Evolutionary conservation across 2,113 vertebrate species (phyloP), one percentile per base, ranked within the genome.

Genomic region (Sander vitreus): DNA sequence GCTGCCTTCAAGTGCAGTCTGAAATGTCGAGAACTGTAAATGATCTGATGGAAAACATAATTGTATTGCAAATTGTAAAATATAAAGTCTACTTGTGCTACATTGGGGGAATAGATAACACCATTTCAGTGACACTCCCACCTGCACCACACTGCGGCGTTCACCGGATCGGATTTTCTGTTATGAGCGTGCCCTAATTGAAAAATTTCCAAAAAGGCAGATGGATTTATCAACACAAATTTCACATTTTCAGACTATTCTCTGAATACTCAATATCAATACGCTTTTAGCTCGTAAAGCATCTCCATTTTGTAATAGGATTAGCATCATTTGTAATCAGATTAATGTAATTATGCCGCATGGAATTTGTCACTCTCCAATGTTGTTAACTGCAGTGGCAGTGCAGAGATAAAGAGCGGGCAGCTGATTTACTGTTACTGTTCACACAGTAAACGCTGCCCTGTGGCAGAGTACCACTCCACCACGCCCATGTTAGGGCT

Each of bases 281-380:
- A 10, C 12, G 23, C 30, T 23, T 39, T 27, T 14, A 48, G 63
- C 47, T 51, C 16, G 43, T 16, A 50, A 68, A 89, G 66, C 16
- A 27, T 39, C 83, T 59, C 50, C 47, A 39, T 76, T 83, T 70
- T 75, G 63, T 81, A 76, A 87, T 23, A 47, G 80, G 84, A 89
- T 91, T 91, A 85, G 71, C 75, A 84, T 81, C 21, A 90, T 82
- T 84, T 84, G 27, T 23, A 84, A 90, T 89, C 81, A 92, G 73
- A 85, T 75, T 83, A 68, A 88, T 88, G 80, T 84, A 83, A 89
- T 91, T 82, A 89, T 69, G 63, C 63, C 57, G 25, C 75, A 74
- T 50, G 66, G 79, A 88, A 91, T 90, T 83, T 90, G 80, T 86
- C 86, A 64, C 67, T 81, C 81, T 82, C 47, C 80, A 85, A 88